A percentile compares a stretch with the other conserved stretches of the same genome.
Evolutionary conservation across 2,888 invertebrate species (phyloP).

Genomic region (Drosophila sordidula): DNA sequence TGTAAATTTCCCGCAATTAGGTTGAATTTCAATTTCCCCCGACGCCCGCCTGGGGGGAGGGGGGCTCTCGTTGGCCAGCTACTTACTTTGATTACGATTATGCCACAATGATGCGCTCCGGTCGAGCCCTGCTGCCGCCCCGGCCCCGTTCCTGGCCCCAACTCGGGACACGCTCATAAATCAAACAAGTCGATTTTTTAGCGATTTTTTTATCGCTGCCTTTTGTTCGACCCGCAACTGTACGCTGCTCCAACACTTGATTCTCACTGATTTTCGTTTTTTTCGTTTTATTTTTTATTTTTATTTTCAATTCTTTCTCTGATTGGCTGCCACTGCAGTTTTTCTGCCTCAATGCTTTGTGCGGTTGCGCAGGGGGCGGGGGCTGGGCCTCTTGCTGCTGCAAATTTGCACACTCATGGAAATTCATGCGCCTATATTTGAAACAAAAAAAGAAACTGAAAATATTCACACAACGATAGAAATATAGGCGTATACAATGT

Average conservation of each 20-base stretch:
- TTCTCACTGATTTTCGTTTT: background rate
- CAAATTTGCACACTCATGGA: conserved; percentile 62
- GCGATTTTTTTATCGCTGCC: conserved; percentile 34
- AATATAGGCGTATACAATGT: background rate
- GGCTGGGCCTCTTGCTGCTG: background rate
- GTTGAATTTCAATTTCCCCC: conserved; percentile 83
- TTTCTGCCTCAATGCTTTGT: conserved; percentile 75
- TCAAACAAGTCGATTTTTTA: conserved; percentile 54
- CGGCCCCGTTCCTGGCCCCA: background rate
- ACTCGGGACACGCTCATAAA: conserved; percentile 39
- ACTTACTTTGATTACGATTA: conserved; percentile 77
- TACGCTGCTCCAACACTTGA: conserved; percentile 2
- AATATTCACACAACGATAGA: background rate
- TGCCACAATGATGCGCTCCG: conserved; percentile 25
- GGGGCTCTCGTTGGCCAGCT: conserved; percentile 25
- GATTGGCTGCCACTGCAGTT: conserved; percentile 77
- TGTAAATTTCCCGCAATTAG: conserved; percentile 83
- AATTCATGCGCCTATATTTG: conserved; percentile 37
- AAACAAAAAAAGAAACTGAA: conserved; percentile 1
- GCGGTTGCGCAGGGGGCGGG: conserved; percentile 19
- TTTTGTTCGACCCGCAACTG: conserved; percentile 23
- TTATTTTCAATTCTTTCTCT: conserved; percentile 18
- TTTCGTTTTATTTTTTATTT: conserved; percentile 8
- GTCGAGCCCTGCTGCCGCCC: background rate
- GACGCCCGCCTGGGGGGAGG: conserved; percentile 2